Evolutionary conservation across 2,888 invertebrate species (phyloP).

Genomic region (Sinelater perroti): DNA sequence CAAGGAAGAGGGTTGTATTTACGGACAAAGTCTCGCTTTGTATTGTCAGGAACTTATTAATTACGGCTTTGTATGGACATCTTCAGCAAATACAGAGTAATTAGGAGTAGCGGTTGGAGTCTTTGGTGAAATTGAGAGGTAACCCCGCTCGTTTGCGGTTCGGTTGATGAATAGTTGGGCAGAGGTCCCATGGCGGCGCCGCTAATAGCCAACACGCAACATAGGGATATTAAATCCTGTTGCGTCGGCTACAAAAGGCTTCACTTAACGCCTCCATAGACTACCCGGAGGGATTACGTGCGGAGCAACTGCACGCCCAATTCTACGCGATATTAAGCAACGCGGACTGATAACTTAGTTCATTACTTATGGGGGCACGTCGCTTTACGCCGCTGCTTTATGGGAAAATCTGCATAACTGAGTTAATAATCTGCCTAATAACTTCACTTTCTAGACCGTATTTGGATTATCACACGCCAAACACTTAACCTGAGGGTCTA

Average conservation of each 20-base stretch:
- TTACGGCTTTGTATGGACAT: conserved; percentile 32
- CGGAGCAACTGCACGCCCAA: conserved; percentile 16
- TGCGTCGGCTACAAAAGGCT: conserved; percentile 29
- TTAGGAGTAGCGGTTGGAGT: conserved; percentile 30
- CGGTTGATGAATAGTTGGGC: conserved; percentile 37
- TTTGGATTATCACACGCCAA: no score
- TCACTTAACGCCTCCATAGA: conserved; percentile 30
- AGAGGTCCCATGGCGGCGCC: conserved; percentile 26
- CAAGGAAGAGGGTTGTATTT: conserved; percentile 4
- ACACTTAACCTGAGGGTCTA: no score
- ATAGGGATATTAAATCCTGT: conserved; percentile 37
- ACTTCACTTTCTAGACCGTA: no score
- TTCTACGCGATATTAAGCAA: conserved; percentile 1
- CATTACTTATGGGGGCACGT: no score
- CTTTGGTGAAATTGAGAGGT: conserved; percentile 37
- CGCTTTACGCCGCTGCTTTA: no score
- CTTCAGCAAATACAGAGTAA: conserved; percentile 33
- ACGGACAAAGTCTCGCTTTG: conserved; percentile 25
- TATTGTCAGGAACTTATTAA: conserved; percentile 29
- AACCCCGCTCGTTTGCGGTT: conserved; percentile 34
- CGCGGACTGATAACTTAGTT: no score
- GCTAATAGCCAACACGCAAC: conserved; percentile 36
- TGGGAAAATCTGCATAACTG: no score
- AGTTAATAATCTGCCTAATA: no score
- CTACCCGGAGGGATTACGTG: conserved; percentile 24